These are phyloP conservation scores for Caenorhabditis sp. DNA, from an alignment of 2,888 invertebrate species.

Conservation along the genomic window DNA sequence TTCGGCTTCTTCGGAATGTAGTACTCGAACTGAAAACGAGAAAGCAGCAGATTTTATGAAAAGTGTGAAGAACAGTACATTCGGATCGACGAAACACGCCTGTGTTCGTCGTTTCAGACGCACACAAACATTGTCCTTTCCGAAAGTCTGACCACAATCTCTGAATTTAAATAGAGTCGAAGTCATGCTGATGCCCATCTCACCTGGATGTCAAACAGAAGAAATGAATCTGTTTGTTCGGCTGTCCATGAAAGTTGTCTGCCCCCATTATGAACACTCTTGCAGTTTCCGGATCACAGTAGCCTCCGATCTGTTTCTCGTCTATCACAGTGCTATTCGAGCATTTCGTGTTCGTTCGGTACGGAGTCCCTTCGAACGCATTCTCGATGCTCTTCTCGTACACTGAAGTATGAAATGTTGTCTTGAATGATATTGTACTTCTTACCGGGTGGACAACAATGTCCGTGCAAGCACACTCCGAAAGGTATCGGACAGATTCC, in stretches of 20 bases:
- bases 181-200: too few species aligned
- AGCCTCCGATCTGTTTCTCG: not conserved
- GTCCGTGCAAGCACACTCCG: slow-evolving; percentile 24
- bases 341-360: slow-evolving; percentile 6
- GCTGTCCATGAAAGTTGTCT: slow-evolving; percentile 8
- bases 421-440: too few species aligned
- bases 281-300: slow-evolving; percentile 23
- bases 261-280: slow-evolving; percentile 16
- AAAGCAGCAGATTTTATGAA: too few species aligned
- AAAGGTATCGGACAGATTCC: slow-evolving; percentile 5
- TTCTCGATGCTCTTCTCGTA: too few species aligned
- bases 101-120: too few species aligned
- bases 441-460: slow-evolving; percentile 32
- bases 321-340: slow-evolving; percentile 4
- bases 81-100: slow-evolving; percentile 25
- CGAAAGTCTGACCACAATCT: slow-evolving; percentile 20
- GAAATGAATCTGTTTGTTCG: not conserved
- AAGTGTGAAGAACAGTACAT: too few species aligned
- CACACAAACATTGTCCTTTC: slow-evolving; percentile 25
- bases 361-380: not conserved
- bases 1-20: slow-evolving; percentile 1
- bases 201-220: slow-evolving; percentile 7
- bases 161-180: not conserved
- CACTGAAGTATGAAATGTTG: too few species aligned
- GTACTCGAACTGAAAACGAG: slow-evolving; percentile 4